A percentile compares a stretch with the other conserved stretches of the same genome.
Conservation (phyloP, 2,113 vertebrate genomes). For the Corythoichthys intestinalis region DNA sequence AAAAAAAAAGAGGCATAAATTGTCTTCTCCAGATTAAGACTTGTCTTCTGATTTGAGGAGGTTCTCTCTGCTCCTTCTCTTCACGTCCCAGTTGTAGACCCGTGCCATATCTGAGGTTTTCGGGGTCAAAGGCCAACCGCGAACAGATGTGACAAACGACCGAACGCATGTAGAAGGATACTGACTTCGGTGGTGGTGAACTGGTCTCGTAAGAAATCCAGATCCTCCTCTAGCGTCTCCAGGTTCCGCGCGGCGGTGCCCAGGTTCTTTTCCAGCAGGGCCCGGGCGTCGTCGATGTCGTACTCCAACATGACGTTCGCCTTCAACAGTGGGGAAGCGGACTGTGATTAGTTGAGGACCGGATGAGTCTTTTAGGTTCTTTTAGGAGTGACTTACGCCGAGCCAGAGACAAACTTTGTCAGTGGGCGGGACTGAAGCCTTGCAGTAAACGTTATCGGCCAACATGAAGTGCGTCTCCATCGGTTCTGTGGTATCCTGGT, state of each 20-base stretch:
- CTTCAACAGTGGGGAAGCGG: slow-evolving; percentile 50
- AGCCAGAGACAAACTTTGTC: slow-evolving; percentile 98
- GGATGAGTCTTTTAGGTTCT: neutral
- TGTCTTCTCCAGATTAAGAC: slow-evolving; percentile 62
- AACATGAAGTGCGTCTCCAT: slow-evolving; percentile 94
- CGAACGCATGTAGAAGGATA: slow-evolving; percentile 81
- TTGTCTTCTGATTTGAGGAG: slow-evolving; percentile 84
- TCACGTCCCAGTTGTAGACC: slow-evolving; percentile 99
- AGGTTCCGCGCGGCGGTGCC: slow-evolving; percentile 89
- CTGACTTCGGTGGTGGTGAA: slow-evolving; percentile 99
- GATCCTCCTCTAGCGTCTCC: slow-evolving; percentile 90
- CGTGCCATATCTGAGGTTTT: slow-evolving; percentile 90
- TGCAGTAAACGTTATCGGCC: slow-evolving; percentile 96
- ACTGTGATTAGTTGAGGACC: neutral
- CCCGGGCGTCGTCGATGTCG: slow-evolving; percentile 92
- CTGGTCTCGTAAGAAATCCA: slow-evolving; percentile 96
- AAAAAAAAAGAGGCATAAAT: neutral
- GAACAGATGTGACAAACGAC: neutral
- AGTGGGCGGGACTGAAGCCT: slow-evolving; percentile 91
- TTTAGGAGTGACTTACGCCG: slow-evolving; percentile 81
- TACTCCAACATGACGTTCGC: slow-evolving; percentile 99
- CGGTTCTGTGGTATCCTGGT: slow-evolving; percentile 85
- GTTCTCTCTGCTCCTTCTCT: slow-evolving; percentile 94
- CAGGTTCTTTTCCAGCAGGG: slow-evolving; percentile 93
- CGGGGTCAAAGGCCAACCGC: slow-evolving; percentile 67